phyloP scores from a whole-genome alignment of 2,113 vertebrate species.

The Hypocryptadius cinnamomeus region DNA sequence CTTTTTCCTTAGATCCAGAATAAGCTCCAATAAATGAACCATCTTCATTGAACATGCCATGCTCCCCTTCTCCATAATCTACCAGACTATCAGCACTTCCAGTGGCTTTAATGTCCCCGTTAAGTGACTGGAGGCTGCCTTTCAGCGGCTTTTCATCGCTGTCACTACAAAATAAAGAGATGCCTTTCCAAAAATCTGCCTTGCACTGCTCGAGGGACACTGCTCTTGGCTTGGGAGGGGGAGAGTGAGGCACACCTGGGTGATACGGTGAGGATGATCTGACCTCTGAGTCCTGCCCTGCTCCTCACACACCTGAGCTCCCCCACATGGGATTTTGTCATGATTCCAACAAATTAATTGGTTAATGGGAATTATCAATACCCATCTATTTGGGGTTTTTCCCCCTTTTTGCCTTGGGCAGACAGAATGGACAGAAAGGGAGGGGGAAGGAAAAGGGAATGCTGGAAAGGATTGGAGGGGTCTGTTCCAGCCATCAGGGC shows the following conservation, averaged over 20 bases:
- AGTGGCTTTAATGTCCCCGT: slow-evolving; percentile 80
- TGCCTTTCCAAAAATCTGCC: slow-evolving; percentile 4
- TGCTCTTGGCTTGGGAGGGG: not conserved
- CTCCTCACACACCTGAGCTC: not conserved
- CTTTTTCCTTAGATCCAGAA: slow-evolving; percentile 83
- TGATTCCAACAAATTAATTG: not conserved
- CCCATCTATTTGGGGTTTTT: fast-evolving
- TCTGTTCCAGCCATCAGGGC: not conserved
- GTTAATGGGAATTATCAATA: not conserved
- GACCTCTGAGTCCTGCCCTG: not conserved
- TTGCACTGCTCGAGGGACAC: not conserved
- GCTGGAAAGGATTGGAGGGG: not conserved
- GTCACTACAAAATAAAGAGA: slow-evolving; percentile 75
- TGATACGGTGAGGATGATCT: fast-evolving
- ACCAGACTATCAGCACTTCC: slow-evolving; percentile 94
- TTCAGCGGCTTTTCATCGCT: slow-evolving; percentile 96
- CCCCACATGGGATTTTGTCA: fast-evolving
- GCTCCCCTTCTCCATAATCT: slow-evolving; percentile 89
- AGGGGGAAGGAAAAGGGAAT: not conserved
- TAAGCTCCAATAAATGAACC: slow-evolving; percentile 97
- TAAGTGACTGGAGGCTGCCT: slow-evolving; percentile 84
- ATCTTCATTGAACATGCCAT: slow-evolving; percentile 92
- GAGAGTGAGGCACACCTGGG: fast-evolving
- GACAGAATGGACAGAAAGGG: not conserved
- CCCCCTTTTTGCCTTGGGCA: not conserved